These are phyloP conservation scores for Petrolisthes cinctipes DNA, from an alignment of 2,888 invertebrate genomes.

Conservation along the genomic window DNA sequence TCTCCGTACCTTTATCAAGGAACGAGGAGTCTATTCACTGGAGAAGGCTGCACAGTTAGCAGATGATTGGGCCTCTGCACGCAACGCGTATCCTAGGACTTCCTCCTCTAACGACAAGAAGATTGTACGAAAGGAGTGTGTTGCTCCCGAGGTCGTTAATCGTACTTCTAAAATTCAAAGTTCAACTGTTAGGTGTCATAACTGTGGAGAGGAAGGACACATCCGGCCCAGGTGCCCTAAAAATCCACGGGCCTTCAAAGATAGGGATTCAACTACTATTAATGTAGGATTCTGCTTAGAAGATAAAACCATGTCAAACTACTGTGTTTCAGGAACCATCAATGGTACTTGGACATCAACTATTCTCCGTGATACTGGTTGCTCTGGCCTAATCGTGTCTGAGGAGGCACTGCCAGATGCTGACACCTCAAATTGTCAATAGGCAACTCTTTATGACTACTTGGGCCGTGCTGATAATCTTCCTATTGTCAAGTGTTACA, in stretches of 20 bases:
- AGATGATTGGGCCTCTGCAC: background rate
- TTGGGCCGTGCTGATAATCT: slow-evolving; percentile 9
- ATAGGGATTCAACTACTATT: no score
- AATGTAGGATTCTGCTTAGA: no score
- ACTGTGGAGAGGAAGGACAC: background rate
- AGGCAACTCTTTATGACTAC: slow-evolving; percentile 10
- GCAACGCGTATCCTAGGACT: background rate
- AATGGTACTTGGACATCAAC: no score
- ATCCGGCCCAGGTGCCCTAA: slow-evolving; percentile 5
- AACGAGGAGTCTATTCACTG: no score
- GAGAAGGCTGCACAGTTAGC: background rate
- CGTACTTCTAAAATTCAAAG: background rate
- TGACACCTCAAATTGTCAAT: background rate
- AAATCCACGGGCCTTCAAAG: slow-evolving; percentile 22
- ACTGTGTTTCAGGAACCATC: no score
- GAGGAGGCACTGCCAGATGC: slow-evolving; percentile 17
- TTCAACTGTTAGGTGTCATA: slow-evolving; percentile 10
- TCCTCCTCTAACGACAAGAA: background rate
- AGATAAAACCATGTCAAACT: no score
- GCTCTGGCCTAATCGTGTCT: slow-evolving; percentile 2
- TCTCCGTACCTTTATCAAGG: no score
- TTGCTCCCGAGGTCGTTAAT: background rate
- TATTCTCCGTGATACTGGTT: no score
- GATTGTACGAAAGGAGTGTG: background rate
- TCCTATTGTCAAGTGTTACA: slow-evolving; percentile 8